These are phyloP conservation scores for Brachionus rotundiformis DNA, from an alignment of 1,140 invertebrate species.

Conservation along the genomic window DNA sequence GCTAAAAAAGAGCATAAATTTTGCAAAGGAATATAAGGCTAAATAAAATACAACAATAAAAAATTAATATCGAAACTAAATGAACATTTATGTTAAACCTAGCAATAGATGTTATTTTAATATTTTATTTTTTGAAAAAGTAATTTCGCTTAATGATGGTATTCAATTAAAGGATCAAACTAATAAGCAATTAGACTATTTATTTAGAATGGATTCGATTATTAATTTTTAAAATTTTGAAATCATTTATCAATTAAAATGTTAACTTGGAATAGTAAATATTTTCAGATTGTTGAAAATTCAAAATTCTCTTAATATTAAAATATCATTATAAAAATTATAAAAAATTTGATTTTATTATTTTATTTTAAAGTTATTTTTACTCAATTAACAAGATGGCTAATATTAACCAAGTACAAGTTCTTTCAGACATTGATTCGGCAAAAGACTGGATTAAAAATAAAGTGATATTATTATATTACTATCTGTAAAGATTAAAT, in stretches of 20 bases:
- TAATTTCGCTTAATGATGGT: neutral
- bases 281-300: neutral
- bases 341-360: too few relatives aligned
- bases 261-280: neutral
- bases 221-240: too few relatives aligned
- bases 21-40: neutral
- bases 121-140: neutral
- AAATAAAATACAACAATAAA: neutral
- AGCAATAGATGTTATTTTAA: neutral
- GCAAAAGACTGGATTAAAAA: slow-evolving; percentile 13
- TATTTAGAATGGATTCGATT: too few relatives aligned
- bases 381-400: too few relatives aligned
- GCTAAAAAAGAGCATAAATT: neutral
- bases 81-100: neutral
- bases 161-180: too few relatives aligned
- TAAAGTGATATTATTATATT: too few relatives aligned
- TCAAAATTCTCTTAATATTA: too few relatives aligned
- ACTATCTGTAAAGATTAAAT: neutral
- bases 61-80: slow-evolving; percentile 1
- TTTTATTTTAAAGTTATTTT: neutral
- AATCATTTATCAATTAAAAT: neutral
- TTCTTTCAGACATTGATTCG: neutral
- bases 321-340: neutral
- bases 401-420: neutral
- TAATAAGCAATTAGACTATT: too few relatives aligned